phyloP scores from a whole-genome alignment of 2,888 invertebrate species.

The Ennomos quercinarius region DNA sequence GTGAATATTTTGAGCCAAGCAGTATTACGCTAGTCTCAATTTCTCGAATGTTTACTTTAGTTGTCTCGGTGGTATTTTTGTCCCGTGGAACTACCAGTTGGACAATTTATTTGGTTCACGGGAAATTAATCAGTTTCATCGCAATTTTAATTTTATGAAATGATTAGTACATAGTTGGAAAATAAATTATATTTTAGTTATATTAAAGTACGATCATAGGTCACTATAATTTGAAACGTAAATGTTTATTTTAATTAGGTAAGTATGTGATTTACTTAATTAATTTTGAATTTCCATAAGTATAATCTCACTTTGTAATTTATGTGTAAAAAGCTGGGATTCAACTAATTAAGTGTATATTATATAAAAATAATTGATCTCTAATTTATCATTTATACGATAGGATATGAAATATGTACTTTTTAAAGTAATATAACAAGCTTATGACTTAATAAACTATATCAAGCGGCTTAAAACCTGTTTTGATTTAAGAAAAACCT shows the following conservation, averaged over 20 bases:
- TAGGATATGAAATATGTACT: conserved; percentile 32
- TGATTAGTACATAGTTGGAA: too few species aligned
- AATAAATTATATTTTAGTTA: too few species aligned
- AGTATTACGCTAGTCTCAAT: too few species aligned
- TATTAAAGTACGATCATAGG: not conserved
- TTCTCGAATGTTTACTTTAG: too few species aligned
- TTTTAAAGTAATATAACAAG: conserved; percentile 31
- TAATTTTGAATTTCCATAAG: conserved; percentile 3
- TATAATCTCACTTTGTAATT: conserved; percentile 2
- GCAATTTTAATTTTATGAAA: too few species aligned
- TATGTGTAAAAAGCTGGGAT: conserved; percentile 21
- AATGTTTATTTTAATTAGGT: not conserved
- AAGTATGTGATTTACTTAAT: not conserved
- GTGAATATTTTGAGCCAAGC: too few species aligned
- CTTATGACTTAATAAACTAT: conserved; percentile 40
- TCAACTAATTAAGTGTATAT: conserved; percentile 28
- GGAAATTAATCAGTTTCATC: too few species aligned
- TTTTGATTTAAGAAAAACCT: conserved; percentile 8
- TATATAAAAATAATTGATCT: conserved; percentile 34
- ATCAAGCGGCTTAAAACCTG: conserved; percentile 30
- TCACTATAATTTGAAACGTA: too few species aligned
- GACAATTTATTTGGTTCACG: too few species aligned
- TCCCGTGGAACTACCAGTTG: too few species aligned
- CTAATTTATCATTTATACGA: conserved; percentile 22
- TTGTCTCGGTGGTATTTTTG: too few species aligned